Base-by-base conservation (phyloP, 2,888 invertebrate genomes). In the Seira sanloemensis region DNA sequence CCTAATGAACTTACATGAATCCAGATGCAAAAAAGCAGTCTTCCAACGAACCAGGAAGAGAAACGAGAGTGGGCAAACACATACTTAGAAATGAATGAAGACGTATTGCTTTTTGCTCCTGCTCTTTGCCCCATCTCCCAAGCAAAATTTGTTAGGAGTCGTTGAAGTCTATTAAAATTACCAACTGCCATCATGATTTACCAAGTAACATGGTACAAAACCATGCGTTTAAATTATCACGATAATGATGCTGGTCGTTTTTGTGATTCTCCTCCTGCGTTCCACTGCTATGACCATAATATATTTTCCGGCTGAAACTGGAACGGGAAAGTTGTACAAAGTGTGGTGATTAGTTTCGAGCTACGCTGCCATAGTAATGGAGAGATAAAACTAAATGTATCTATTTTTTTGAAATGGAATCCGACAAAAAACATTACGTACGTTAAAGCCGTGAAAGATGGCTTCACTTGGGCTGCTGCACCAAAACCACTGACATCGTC, bases 31-130 rank as follows among this genome's bases (percentile, higher is more conserved):
- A 37, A 18, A 18, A 58, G 58, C n/a, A 58, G 58, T 58, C n/a
- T 2, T 4, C 58, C 5, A 58, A 58, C 2, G 58, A 37, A 18
- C 2, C n/a, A 18, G 58, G n/a, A 18, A 18, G 18, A 9, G 58
- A 58, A n/a, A 7, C 58, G 18, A 58, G 18, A 37, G 37, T 37
- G 37, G 37, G 58, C 12, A 58, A 58, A 27, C 16, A 37, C 23
- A 67, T 58, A 54, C 25, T 12, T 46, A 16, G 16, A 18, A 76
- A 76, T 46, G 76, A 76, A 67, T 67, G 76, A 58, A 73, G 73
- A 73, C 50, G 73, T 73, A 73, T 73, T 73, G 73, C 67, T 67
- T 26, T 67, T 21, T 62, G 62, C 21, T 62, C 2, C 21, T 23
- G 21, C 21, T 62, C 21, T 21, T 62, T 21, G 21, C 58, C 18